Base-by-base conservation (phyloP, 2,797 vertebrate species). In the Salarias fasciatus region DNA sequence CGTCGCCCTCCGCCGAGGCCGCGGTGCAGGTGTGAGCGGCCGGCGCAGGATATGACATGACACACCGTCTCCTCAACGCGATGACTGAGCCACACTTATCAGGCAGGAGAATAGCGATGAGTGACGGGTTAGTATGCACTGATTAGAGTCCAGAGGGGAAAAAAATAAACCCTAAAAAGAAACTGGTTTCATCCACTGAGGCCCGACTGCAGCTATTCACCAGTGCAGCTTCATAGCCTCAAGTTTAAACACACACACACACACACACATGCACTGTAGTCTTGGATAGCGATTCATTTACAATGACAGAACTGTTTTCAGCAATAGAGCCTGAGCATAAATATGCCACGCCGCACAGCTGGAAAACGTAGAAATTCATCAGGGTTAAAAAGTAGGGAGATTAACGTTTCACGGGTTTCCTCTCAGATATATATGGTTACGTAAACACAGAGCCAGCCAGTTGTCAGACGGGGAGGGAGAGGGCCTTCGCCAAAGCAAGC, bases 301-400 rank as follows among this genome's bases (percentile, higher is more conserved):
- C 82, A 91, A 77, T 83, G 88, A 88, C 88, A 86, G 85, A 86
- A 83, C 83, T 85, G 82, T 91, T 91, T 89, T 90, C 77, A 70
- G 75, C 79, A 68, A 89, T 80, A 89, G 77, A 75, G 78, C 65
- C 72, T 29, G 70, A 73, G 87, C 86, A 88, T 91, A 91, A 91
- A 92, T 91, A 92, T 90, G 88, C 83, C 86, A 84, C 59, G 69
- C 79, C 1, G 74, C 87, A 85, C 90, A 91, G 89, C 91, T 91
- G 90, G 89, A 92, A 90, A 89, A 91, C 80, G 84, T 83, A 89
- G 88, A 89, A 92, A 89, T 89, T 90, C 85, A 90, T 89, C 83
- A 87, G 82, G 83, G 87, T 88, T 91, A 90, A 89, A 91, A 89
- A 87, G 77, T 85, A 68, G 72, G 63, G 84, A 88, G 90, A 92